Evolutionary conservation across 2,797 vertebrate genomes (phyloP), one percentile per base, ranked within the genome.

Genomic region (Betta splendens): DNA sequence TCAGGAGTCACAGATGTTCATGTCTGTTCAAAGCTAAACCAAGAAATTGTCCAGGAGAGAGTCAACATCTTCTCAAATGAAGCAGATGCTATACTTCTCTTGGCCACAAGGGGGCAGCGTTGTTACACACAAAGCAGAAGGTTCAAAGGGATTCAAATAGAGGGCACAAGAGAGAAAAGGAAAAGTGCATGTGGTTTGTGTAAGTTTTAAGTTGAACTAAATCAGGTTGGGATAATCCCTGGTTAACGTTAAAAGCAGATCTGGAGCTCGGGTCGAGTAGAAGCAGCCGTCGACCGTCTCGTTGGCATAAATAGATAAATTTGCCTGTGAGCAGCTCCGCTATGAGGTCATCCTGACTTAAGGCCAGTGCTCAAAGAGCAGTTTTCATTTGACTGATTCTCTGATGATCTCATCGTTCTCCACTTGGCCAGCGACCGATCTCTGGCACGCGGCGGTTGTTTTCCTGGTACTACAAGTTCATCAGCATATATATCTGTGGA

Each of bases 381-480:
- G 78, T 59, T 86, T 79, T 75, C 67, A 69, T 78, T 64, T 68
- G 62, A 80, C 75, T 79, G 72, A 79, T 69, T 83, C 78, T 79
- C 74, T 73, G 69, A 81, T 87, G 82, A 86, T 78, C 79, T 85
- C 85, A 87, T 83, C 81, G 80, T 81, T 84, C 74, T 87, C 56
- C 49, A 50, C 72, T 83, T 75, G 69, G 72, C 71, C 71, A 79
- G 76, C 79, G 79, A 89, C 79, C 74, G 72, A 77, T 84, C 67
- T 65, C 69, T 84, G 74, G 80, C 80, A 71, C n/a, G 16, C 36
- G 51, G 25, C 10, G 50, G 32, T 63, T 55, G 44, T 69, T 63
- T 78, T 72, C 45, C 26, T 52, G 46, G 36, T 72, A 22, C 54
- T 55, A 37, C 62, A 64, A 64, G 59, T 82, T 75, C 47, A 69